A percentile compares a stretch with the other conserved stretches of the same genome.
Conservation (phyloP, 2,888 invertebrate genomes). For the Xestia ashworthii region DNA sequence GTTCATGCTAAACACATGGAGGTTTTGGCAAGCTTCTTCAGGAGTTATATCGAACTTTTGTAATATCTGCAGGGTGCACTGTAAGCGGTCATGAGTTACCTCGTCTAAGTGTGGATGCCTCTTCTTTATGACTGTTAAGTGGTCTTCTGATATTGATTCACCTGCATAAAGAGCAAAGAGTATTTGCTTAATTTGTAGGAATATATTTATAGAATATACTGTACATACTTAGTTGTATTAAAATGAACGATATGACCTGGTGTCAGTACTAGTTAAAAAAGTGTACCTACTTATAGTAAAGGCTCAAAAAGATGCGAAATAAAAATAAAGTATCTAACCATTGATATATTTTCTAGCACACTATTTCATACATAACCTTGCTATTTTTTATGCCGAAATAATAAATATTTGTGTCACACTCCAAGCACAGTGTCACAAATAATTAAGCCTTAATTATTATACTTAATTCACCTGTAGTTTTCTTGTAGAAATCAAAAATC, state of each 20-base stretch:
- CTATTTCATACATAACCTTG: slow-evolving; percentile 8
- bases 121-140: slow-evolving; percentile 73
- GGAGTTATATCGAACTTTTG: slow-evolving; percentile 86
- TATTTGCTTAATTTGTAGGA: neutral
- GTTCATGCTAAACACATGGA: slow-evolving; percentile 90
- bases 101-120: slow-evolving; percentile 82
- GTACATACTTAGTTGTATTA: neutral
- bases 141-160: slow-evolving; percentile 69
- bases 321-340: neutral
- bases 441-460: neutral
- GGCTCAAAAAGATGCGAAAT: neutral
- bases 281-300: neutral
- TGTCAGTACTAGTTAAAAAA: neutral
- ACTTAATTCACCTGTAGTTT: slow-evolving; percentile 77
- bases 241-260: neutral
- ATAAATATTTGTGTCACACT: neutral
- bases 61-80: slow-evolving; percentile 79
- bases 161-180: slow-evolving; percentile 71
- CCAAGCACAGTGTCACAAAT: too few relatives aligned
- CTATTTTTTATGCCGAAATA: neutral
- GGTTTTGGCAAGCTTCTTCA: slow-evolving; percentile 88
- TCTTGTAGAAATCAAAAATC: slow-evolving; percentile 80
- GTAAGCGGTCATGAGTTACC: slow-evolving; percentile 77
- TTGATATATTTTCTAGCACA: too few relatives aligned
- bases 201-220: neutral